phyloP scores from a whole-genome alignment of 2,888 invertebrate species.

The Scaptomyza caliginosa region DNA sequence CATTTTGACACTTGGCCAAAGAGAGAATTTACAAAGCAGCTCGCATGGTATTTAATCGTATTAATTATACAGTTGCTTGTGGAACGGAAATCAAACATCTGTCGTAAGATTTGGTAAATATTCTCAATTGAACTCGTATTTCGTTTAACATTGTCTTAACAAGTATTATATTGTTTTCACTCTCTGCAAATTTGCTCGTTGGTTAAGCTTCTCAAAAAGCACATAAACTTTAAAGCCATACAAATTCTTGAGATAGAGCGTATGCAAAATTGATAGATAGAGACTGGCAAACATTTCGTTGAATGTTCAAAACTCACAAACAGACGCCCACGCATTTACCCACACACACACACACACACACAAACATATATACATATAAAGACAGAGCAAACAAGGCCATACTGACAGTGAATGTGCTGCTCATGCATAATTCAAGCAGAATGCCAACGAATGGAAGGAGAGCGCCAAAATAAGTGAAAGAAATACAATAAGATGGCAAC shows the following conservation, averaged over 20 bases:
- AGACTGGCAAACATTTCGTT: slow-evolving; percentile 22
- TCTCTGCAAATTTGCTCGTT: slow-evolving; percentile 38
- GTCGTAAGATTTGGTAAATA: not conserved
- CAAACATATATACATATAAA: not conserved
- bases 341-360: not conserved
- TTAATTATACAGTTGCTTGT: not conserved
- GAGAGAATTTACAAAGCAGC: not conserved
- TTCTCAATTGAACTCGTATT: not conserved
- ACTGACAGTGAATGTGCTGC: slow-evolving; percentile 60
- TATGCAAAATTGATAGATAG: slow-evolving; percentile 73
- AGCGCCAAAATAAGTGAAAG: slow-evolving; percentile 13
- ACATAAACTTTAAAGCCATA: slow-evolving; percentile 56
- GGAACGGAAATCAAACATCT: not conserved
- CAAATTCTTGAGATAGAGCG: slow-evolving; percentile 66
- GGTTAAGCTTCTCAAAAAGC: slow-evolving; percentile 25
- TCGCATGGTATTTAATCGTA: not conserved
- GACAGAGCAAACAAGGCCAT: slow-evolving; percentile 55
- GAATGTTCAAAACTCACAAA: not conserved
- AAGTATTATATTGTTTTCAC: slow-evolving; percentile 19
- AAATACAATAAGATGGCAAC: slow-evolving; percentile 46
- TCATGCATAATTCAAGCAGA: slow-evolving; percentile 69
- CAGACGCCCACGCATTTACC: not conserved
- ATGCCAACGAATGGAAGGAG: slow-evolving; percentile 20
- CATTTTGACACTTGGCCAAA: not conserved
- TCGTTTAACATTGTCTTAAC: not conserved